A percentile compares a stretch with the other conserved stretches of the same genome.
Evolutionary conservation across 2,113 vertebrate species (phyloP).

Genomic region (Merops nubicus): DNA sequence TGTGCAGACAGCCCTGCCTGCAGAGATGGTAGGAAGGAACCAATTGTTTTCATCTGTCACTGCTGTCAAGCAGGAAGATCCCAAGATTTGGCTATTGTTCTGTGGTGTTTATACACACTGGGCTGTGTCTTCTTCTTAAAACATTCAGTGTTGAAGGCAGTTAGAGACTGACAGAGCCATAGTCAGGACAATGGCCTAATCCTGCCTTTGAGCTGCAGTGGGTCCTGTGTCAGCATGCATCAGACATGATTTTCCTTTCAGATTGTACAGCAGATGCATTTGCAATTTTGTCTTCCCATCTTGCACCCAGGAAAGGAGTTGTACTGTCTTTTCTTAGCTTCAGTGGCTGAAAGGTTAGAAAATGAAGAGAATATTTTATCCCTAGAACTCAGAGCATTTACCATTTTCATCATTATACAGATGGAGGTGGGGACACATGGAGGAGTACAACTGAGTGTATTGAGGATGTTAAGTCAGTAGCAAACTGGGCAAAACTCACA

Average conservation of each 20-base stretch:
- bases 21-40: background rate
- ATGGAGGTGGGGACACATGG: background rate
- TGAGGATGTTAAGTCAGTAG: background rate
- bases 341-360: background rate
- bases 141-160: background rate
- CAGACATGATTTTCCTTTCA: background rate
- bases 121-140: background rate
- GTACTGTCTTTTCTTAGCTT: background rate
- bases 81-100: background rate
- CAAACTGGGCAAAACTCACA: background rate
- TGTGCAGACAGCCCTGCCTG: background rate
- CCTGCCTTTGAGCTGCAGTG: background rate
- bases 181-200: background rate
- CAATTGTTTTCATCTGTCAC: background rate
- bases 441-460: background rate
- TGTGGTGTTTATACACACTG: rapidly evolving
- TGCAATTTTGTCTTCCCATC: background rate
- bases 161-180: background rate
- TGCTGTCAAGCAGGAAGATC: background rate
- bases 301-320: background rate
- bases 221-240: background rate
- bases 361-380: background rate
- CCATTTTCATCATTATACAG: background rate
- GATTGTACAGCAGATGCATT: background rate
- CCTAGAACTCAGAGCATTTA: background rate